Evolutionary conservation across 2,797 vertebrate genomes (phyloP).

Genomic region (Perodicticus potto): DNA sequence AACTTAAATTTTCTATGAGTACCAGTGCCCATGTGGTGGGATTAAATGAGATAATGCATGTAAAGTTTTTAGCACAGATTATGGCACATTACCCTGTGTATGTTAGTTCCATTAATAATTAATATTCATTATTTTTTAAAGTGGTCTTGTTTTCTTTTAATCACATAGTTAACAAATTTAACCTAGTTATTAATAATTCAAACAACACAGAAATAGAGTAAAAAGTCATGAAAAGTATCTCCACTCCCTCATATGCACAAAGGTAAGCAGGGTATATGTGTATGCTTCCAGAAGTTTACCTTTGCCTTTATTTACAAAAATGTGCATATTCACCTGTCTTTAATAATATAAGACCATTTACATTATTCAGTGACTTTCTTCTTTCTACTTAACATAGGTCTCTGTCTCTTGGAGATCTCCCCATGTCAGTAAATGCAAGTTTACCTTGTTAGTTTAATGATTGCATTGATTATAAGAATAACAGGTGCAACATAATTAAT

Average conservation of each 20-base stretch:
- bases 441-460: neutral
- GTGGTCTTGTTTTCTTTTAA: neutral
- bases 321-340: neutral
- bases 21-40: neutral
- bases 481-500: neutral
- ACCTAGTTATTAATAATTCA: neutral
- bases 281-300: neutral
- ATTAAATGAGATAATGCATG: neutral
- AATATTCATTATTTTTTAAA: neutral
- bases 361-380: neutral
- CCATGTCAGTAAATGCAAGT: neutral
- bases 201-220: neutral
- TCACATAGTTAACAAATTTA: neutral
- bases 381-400: neutral
- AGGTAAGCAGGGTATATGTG: neutral
- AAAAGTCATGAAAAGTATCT: neutral
- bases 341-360: neutral
- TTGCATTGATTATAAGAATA: neutral
- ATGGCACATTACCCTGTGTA: neutral
- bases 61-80: neutral
- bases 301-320: neutral
- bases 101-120: no score
- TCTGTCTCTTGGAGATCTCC: neutral
- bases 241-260: neutral
- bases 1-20: conserved; percentile 28